Conservation (phyloP, 2,888 invertebrate genomes). For the Agapetus fuscipes region DNA sequence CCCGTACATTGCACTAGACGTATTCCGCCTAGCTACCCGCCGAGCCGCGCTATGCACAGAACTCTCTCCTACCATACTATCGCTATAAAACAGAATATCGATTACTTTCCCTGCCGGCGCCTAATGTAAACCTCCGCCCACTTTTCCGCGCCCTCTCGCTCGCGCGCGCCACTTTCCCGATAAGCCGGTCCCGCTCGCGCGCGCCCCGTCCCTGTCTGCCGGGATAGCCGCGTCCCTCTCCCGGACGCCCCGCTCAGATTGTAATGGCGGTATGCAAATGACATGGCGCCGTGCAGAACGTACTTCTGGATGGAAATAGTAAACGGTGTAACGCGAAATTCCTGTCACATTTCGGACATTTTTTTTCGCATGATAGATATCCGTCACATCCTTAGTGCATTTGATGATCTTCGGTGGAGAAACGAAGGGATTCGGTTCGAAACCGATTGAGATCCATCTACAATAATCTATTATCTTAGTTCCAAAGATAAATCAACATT, state of each 20-base stretch:
- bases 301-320: conserved; percentile 19
- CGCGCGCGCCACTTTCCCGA: conserved; percentile 27
- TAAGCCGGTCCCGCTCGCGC: conserved; percentile 27
- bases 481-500: too few relatives aligned
- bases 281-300: conserved; percentile 30
- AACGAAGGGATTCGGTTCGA: too few relatives aligned
- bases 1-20: neutral
- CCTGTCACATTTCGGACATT: too few relatives aligned
- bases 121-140: conserved; percentile 51
- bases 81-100: conserved; percentile 51
- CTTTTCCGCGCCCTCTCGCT: conserved; percentile 31
- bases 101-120: conserved; percentile 47
- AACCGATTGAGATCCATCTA: too few relatives aligned
- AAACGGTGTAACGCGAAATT: conserved; percentile 16
- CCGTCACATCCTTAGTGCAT: too few relatives aligned
- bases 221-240: conserved; percentile 24
- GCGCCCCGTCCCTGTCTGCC: conserved; percentile 28
- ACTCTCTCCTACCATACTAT: conserved; percentile 30
- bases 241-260: conserved; percentile 27
- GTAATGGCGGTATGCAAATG: conserved; percentile 40
- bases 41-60: too few relatives aligned
- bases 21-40: too few relatives aligned
- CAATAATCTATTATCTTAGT: too few relatives aligned
- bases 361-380: too few relatives aligned
- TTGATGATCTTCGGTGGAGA: too few relatives aligned